Base-by-base conservation (phyloP, 2,888 invertebrate species). In the Protodeltote pygarga region DNA sequence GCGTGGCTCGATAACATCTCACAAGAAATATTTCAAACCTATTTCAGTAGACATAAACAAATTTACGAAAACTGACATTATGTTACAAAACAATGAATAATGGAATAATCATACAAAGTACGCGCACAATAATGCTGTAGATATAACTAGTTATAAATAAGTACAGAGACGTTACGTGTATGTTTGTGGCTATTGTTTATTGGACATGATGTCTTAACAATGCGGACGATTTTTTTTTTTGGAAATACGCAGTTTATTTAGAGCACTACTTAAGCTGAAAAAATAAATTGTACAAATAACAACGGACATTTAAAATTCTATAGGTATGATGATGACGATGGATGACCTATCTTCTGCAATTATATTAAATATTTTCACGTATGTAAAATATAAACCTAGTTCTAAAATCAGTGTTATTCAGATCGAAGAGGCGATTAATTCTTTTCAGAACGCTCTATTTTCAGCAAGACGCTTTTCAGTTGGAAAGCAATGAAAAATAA, bases 31-130 rank as follows among this genome's bases (percentile, higher is more conserved):
- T 32, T 38, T 29, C 52, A 67, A 71, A 75, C 71, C 64, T 70
- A 65, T 76, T 71, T 71, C 67, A 71, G 68, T 21, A 13, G 21
- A 8, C 6, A 8, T 11, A 34, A 57, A 44, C 29, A 31, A 37
- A 50, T 34, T 50, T 23, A 44, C 35, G 28, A 24, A 40, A 25
- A 5, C 33, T 27, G 23, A 13, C 10, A 33, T 37, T 41, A 27
- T 27, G 21, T 34, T 29, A 73, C 68, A 70, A 71, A 75, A 63
- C 65, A 49, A 34, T 55, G 17, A 51, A 42, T 50, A 31, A 42
- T 44, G 25, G 32, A 57, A 34, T 33, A 34, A 20, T n/a, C n/a
- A n/a, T 38, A 16, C 10, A 15, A 9, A 9, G n/a, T n/a, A 28
- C 16, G 1, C 16, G 16, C 5, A 28, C 28, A 8, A 8, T 10